Conservation (phyloP, 2,888 invertebrate species). For the Micropterix aruncella region DNA sequence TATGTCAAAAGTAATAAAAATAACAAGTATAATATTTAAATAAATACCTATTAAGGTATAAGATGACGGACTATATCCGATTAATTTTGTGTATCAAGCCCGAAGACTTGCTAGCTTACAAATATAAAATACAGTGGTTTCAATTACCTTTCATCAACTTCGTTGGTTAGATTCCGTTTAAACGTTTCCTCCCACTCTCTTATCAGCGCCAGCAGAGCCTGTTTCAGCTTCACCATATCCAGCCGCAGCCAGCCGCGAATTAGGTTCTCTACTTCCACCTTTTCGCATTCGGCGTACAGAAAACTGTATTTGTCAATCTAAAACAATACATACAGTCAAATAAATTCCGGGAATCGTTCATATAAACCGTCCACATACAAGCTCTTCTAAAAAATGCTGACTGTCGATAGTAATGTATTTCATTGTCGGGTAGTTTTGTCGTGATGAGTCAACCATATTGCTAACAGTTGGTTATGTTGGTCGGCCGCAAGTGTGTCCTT, state of each 20-base stretch:
- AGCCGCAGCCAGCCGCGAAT: constrained; percentile 71
- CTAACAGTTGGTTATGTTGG: too few species aligned
- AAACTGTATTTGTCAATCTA: constrained; percentile 71
- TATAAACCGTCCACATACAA: constrained; percentile 1
- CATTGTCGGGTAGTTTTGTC: too few species aligned
- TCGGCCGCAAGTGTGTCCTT: too few species aligned
- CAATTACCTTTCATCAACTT: constrained; percentile 54
- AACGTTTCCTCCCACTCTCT: constrained; percentile 82
- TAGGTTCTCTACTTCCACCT: constrained; percentile 48
- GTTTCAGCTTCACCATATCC: constrained; percentile 66
- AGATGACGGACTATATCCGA: too few species aligned
- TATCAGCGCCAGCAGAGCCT: constrained; percentile 66
- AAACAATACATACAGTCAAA: constrained; percentile 9
- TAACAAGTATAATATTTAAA: too few species aligned
- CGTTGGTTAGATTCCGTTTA: constrained; percentile 72
- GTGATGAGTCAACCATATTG: too few species aligned
- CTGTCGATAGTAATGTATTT: too few species aligned
- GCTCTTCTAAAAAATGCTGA: neutral
- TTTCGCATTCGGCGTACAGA: constrained; percentile 60
- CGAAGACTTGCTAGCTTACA: too few species aligned
- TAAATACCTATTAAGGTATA: too few species aligned
- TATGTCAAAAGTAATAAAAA: too few species aligned
- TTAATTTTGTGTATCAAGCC: too few species aligned
- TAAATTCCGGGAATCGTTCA: neutral
- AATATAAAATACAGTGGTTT: too few species aligned